Conservation (phyloP, 2,888 invertebrate species). For the Campopleginae sp. region DNA sequence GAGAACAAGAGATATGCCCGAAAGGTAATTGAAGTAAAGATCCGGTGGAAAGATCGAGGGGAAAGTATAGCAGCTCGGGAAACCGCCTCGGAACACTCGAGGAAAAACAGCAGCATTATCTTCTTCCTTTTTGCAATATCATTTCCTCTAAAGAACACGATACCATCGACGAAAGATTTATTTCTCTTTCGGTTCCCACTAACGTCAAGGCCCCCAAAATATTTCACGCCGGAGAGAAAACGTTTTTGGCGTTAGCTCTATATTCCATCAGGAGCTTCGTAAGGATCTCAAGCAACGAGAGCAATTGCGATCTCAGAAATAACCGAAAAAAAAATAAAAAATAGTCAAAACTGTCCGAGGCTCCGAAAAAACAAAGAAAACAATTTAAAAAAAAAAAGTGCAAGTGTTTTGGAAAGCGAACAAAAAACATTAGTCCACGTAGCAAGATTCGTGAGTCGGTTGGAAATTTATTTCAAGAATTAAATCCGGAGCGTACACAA, state of each 20-base stretch:
- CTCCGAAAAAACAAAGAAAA: neutral
- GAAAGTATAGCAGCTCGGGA: conserved; percentile 32
- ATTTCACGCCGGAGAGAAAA: neutral
- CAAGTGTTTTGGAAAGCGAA: neutral
- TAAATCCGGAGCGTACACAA: neutral
- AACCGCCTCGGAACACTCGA: conserved; percentile 52
- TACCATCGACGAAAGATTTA: conserved; percentile 18
- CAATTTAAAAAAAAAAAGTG: neutral
- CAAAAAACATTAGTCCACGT: neutral
- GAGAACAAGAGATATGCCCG: conserved; percentile 55
- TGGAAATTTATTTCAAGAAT: neutral
- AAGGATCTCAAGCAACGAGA: neutral
- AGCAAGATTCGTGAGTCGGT: neutral
- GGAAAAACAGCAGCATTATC: neutral
- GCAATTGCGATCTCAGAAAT: neutral
- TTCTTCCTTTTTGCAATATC: conserved; percentile 22
- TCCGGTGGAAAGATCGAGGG: conserved; percentile 38
- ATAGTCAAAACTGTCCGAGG: neutral
- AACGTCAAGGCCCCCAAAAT: conserved; percentile 13
- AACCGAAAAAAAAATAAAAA: neutral
- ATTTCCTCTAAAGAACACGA: conserved; percentile 22
- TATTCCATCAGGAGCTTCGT: neutral
- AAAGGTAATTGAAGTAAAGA: conserved; percentile 49
- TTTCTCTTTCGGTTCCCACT: neutral
- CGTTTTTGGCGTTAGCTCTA: neutral